Evolutionary conservation across 1,140 invertebrate species (phyloP).

Genomic region (Brachionus koreanus): DNA sequence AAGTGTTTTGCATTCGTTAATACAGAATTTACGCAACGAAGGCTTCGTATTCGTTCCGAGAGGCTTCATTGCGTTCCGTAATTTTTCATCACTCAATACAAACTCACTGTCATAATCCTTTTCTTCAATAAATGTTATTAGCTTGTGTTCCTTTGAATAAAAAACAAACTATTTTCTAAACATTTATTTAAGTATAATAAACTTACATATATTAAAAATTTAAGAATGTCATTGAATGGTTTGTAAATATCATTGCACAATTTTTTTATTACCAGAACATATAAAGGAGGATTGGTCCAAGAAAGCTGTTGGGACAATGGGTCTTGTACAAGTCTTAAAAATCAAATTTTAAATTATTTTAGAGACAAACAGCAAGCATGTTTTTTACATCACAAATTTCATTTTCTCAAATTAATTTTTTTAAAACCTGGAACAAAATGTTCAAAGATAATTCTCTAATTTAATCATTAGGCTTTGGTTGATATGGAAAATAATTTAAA

Average conservation of each 20-base stretch:
- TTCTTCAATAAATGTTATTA: constrained; percentile 28
- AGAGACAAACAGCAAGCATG: neutral
- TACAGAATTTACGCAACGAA: constrained; percentile 9
- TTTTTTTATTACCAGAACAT: constrained; percentile 39
- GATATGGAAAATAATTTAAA: neutral
- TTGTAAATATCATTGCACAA: neutral
- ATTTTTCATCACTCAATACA: neutral
- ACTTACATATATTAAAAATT: constrained; percentile 32
- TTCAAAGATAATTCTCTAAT: neutral
- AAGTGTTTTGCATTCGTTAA: neutral
- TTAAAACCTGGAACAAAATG: neutral
- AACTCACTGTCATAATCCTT: constrained; percentile 6
- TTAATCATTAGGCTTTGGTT: neutral
- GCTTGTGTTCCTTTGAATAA: constrained; percentile 29
- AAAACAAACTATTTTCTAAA: neutral
- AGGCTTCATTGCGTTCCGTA: neutral
- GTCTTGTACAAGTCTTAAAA: constrained; percentile 28
- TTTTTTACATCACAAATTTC: neutral
- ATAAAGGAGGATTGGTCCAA: constrained; percentile 29
- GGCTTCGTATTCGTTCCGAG: neutral
- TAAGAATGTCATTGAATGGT: constrained; percentile 30
- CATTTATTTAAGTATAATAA: neutral
- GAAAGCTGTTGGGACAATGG: constrained; percentile 34
- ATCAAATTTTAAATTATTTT: neutral
- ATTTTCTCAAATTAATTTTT: neutral